These are phyloP conservation scores for Philonicus albiceps DNA, from an alignment of 2,888 invertebrate genomes.

Conservation along the genomic window DNA sequence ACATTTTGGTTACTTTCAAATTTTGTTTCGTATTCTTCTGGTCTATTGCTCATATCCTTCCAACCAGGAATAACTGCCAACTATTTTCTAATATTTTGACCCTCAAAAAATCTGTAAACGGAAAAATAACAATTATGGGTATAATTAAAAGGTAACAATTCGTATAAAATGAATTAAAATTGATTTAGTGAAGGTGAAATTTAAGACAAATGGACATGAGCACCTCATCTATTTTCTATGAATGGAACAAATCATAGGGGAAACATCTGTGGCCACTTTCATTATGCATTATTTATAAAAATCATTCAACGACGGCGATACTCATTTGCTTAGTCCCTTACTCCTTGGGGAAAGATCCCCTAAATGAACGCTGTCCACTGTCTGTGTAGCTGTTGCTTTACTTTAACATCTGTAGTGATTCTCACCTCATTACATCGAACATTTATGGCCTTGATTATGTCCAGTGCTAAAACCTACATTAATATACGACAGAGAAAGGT, in stretches of 20 bases:
- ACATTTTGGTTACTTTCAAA: conserved; percentile 27
- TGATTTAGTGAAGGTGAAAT: not conserved
- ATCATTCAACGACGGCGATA: not conserved
- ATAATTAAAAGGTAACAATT: not conserved
- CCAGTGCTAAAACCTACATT: not conserved
- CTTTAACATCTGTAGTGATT: not conserved
- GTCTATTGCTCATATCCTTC: conserved; percentile 43
- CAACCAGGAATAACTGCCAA: not conserved
- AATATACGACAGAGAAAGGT: not conserved
- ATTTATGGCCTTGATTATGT: not conserved
- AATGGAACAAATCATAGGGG: not conserved
- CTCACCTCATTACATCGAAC: not conserved
- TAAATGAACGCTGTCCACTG: not conserved
- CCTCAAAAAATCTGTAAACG: not conserved
- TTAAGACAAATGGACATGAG: not conserved
- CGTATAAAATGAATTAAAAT: not conserved
- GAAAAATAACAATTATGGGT: not conserved
- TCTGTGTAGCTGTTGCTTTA: not conserved
- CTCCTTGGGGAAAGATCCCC: not conserved
- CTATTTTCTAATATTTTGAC: not conserved
- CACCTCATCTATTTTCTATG: not conserved
- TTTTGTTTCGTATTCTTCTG: conserved; percentile 39
- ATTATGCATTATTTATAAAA: not conserved
- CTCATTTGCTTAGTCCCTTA: not conserved
- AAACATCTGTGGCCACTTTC: not conserved